Conservation (phyloP, 2,888 invertebrate genomes). For the Campaea margaritaria region DNA sequence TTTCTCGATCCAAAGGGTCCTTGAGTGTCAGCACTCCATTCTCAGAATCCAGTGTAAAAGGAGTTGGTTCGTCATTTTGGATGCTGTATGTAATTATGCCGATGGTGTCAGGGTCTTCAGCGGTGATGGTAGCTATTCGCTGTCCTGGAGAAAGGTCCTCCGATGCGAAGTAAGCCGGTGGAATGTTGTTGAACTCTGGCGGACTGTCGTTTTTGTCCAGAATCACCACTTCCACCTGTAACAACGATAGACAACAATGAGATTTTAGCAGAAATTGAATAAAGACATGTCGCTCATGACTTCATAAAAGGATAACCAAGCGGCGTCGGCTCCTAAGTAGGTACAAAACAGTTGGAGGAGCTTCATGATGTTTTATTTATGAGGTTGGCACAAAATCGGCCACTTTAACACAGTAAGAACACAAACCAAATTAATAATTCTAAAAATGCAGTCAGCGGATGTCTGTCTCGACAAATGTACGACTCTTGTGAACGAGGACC, state of each 20-base stretch:
- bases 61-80: constrained; percentile 87
- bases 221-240: constrained; percentile 93
- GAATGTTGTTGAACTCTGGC: constrained; percentile 92
- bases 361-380: constrained; percentile 78
- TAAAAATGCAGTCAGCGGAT: constrained; percentile 77
- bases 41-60: constrained; percentile 89
- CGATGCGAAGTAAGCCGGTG: constrained; percentile 90
- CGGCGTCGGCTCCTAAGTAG: constrained; percentile 49
- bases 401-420: constrained; percentile 79
- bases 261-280: constrained; percentile 12
- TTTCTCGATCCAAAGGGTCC: constrained; percentile 94
- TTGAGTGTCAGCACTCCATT: constrained; percentile 90
- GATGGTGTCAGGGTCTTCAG: constrained; percentile 94
- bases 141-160: constrained; percentile 94
- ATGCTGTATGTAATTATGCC: constrained; percentile 91
- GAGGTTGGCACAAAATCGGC: constrained; percentile 73
- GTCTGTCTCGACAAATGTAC: constrained; percentile 66
- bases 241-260: constrained; percentile 55
- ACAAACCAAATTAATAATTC: constrained; percentile 81
- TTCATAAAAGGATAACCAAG: constrained; percentile 60
- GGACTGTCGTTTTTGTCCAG: constrained; percentile 97
- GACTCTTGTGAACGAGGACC: constrained; percentile 50
- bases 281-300: constrained; percentile 39
- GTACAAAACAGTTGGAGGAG: constrained; percentile 64
- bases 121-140: constrained; percentile 90